Base-by-base conservation (phyloP, 2,888 invertebrate genomes). In the Drosophila rubida region DNA sequence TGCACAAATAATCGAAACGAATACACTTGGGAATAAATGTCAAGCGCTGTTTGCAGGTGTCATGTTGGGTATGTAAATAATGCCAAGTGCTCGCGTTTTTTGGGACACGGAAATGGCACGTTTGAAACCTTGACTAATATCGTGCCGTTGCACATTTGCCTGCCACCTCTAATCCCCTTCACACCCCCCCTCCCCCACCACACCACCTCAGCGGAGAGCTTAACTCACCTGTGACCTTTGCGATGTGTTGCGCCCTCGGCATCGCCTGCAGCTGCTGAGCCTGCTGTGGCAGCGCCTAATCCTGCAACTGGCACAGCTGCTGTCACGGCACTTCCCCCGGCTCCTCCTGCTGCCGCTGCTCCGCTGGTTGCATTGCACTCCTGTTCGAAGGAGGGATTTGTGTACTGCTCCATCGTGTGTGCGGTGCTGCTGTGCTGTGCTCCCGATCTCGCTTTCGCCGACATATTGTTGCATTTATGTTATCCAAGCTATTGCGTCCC, bases 171-270 rank as follows among this genome's bases (percentile, higher is more conserved):
- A 4, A 23, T 19, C 19, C 37, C 3, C 16, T 1, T 16, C 19
- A 13, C 13, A 6, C 23, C 14, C n/a, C 27, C n/a, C n/a, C n/a
- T n/a, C n/a, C n/a, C n/a, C n/a, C n/a, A n/a, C n/a, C n/a, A n/a
- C n/a, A n/a, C n/a, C n/a, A n/a, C n/a, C n/a, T n/a, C n/a, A n/a
- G n/a, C n/a, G n/a, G 11, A 19, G 19, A 19, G n/a, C 2, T 14
- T 37, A 6, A 1, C 90, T 88, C 77, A 94, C 94, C 94, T 94
- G 93, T 94, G 94, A 80, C 94, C 94, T 91, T 94, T 94, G 87
- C 94, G 94, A 93, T 94, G 94, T 78, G 93, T 93, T 79, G 80
- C 79, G 92, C 93, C 92, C 58, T 75, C 76, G 48, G 71, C 79
- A 64, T 87, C 87, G 63, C 44, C 37, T 2, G 44, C 55, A 30